Conservation (phyloP, 2,888 invertebrate genomes). For the Malachius bipustulatus region DNA sequence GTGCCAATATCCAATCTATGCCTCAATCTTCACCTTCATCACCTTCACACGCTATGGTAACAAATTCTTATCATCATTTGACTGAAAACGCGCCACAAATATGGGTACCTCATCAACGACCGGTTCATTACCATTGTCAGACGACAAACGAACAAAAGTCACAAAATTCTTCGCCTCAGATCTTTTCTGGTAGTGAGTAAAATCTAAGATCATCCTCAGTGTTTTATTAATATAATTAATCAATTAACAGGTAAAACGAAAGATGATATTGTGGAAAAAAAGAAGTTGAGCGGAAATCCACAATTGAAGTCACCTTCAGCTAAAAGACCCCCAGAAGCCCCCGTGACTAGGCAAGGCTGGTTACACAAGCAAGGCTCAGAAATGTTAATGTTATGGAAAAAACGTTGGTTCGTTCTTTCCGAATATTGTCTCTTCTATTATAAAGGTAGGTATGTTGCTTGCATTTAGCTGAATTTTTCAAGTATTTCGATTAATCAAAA, state of each 20-base stretch:
- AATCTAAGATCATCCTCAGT: too few relatives aligned
- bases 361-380: constrained; percentile 87
- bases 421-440: constrained; percentile 92
- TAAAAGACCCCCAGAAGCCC: constrained; percentile 71
- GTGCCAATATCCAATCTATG: constrained; percentile 17
- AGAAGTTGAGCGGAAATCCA: constrained; percentile 20
- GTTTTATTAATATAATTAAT: constrained; percentile 8
- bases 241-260: constrained; percentile 17
- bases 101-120: constrained; percentile 29
- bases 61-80: constrained; percentile 24
- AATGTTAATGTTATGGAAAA: constrained; percentile 87
- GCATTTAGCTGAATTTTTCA: too few relatives aligned
- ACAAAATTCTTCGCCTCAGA: constrained; percentile 9
- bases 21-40: constrained; percentile 21
- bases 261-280: constrained; percentile 24
- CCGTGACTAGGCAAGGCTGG: constrained; percentile 80
- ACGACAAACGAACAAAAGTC: constrained; percentile 18
- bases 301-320: constrained; percentile 71
- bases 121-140: constrained; percentile 30
- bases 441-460: constrained; percentile 56
- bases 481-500: too few relatives aligned
- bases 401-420: constrained; percentile 87
- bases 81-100: constrained; percentile 29
- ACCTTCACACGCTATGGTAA: too few relatives aligned
- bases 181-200: too few relatives aligned